A percentile compares a stretch with the other conserved stretches of the same genome.
Conservation (phyloP, 2,888 invertebrate genomes). For the Sarcophaga carnaria region DNA sequence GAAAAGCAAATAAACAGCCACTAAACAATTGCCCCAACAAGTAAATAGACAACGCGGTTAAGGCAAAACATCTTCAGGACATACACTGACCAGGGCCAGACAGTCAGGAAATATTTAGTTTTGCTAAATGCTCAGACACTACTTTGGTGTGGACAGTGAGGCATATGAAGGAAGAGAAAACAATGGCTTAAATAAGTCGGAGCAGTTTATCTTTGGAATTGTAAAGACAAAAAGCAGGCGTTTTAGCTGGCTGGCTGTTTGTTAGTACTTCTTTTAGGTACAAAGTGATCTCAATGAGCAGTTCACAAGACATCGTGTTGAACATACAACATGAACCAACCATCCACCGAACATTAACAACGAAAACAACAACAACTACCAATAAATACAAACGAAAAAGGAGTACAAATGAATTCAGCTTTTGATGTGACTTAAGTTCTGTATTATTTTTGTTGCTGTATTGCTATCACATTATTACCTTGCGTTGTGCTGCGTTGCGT, state of each 20-base stretch:
- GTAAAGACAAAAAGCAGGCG: neutral
- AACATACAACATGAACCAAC: conserved; percentile 44
- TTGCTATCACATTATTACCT: neutral
- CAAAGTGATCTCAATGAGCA: conserved; percentile 51
- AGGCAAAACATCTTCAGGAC: conserved; percentile 62
- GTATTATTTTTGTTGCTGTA: neutral
- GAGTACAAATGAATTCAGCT: conserved; percentile 43
- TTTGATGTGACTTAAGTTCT: conserved; percentile 20
- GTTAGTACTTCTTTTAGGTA: conserved; percentile 18
- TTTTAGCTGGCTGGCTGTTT: neutral
- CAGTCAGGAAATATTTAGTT: conserved; percentile 57
- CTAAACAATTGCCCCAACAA: conserved; percentile 47
- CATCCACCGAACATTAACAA: neutral
- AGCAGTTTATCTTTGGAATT: conserved; percentile 15
- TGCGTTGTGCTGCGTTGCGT: conserved; percentile 22
- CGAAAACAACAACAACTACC: neutral
- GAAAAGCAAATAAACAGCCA: neutral
- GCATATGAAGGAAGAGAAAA: conserved; percentile 16
- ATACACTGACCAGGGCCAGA: neutral
- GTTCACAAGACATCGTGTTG: conserved; percentile 61
- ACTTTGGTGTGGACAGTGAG: conserved; percentile 1
- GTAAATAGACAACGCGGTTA: conserved; percentile 55
- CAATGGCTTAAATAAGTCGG: conserved; percentile 59
- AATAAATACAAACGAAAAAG: conserved; percentile 4
- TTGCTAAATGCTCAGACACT: conserved; percentile 56